Percentiles rank a stretch among this genome's conserved stretches.
Evolutionary conservation across 2,113 vertebrate species (phyloP).

Genomic region (Psittacara wagleri): DNA sequence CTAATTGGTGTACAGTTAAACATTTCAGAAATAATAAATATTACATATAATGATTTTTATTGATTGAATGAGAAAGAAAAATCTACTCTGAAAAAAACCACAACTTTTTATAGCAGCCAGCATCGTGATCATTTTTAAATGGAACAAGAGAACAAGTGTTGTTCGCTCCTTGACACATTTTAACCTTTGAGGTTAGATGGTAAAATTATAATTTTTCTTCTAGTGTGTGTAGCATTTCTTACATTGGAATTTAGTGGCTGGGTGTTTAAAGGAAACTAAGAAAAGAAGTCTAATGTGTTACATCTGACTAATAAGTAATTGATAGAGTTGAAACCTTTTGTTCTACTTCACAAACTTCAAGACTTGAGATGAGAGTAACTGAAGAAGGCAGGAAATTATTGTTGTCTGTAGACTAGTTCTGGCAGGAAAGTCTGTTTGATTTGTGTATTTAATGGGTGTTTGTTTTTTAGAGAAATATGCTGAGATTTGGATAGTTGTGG

Average conservation of each 20-base stretch:
- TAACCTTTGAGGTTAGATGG: not conserved
- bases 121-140: not conserved
- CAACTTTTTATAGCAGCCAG: not conserved
- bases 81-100: not conserved
- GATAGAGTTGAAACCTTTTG: not conserved
- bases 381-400: not conserved
- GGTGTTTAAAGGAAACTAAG: not conserved
- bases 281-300: not conserved
- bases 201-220: not conserved
- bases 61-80: not conserved
- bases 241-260: not conserved
- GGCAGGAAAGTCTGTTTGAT: not conserved
- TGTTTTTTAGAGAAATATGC: not conserved
- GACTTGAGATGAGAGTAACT: not conserved
- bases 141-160: not conserved
- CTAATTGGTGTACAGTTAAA: not conserved
- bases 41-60: not conserved
- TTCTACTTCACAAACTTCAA: not conserved
- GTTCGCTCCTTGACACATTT: not conserved
- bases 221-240: not conserved
- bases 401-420: not conserved
- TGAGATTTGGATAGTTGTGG: not conserved
- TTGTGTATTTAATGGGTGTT: not conserved
- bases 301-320: not conserved
- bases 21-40: not conserved